phyloP scores from a whole-genome alignment of 2,797 vertebrate species.

The Intellagama lesueurii region DNA sequence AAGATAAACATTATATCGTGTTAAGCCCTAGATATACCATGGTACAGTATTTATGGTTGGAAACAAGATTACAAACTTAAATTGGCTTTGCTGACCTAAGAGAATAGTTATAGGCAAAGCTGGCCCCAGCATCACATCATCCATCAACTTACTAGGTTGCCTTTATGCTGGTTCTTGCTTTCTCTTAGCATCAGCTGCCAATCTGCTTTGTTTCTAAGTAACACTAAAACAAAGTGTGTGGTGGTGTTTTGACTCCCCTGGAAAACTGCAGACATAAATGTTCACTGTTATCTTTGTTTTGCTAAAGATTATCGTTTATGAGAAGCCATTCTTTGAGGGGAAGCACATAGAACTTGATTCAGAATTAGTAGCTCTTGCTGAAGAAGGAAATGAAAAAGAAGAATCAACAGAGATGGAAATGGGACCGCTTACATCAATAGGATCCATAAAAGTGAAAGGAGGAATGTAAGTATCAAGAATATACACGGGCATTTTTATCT shows the following conservation, averaged over 20 bases:
- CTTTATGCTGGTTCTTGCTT: background rate
- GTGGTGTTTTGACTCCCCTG: background rate
- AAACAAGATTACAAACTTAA: background rate
- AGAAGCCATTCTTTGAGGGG: conserved; percentile 92
- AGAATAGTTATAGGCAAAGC: background rate
- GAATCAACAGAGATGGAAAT: conserved; percentile 50
- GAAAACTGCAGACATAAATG: background rate
- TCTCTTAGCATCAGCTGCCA: background rate
- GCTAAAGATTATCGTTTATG: conserved; percentile 86
- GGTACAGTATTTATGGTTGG: no score
- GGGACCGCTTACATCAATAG: conserved; percentile 77
- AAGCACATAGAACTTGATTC: conserved; percentile 82
- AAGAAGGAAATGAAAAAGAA: conserved; percentile 55
- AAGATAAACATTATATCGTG: background rate
- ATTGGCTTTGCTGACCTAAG: background rate
- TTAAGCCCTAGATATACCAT: no score
- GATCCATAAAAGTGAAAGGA: conserved; percentile 90
- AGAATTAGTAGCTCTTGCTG: conserved; percentile 78
- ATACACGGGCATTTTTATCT: background rate
- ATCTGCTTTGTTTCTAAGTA: background rate
- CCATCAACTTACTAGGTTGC: background rate
- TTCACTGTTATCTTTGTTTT: conserved; percentile 41
- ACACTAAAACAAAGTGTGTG: background rate
- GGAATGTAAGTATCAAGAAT: conserved; percentile 88
- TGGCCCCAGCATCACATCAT: background rate